Evolutionary conservation across 2,113 vertebrate species (phyloP).

Genomic region (Dicentrarchus labrax): DNA sequence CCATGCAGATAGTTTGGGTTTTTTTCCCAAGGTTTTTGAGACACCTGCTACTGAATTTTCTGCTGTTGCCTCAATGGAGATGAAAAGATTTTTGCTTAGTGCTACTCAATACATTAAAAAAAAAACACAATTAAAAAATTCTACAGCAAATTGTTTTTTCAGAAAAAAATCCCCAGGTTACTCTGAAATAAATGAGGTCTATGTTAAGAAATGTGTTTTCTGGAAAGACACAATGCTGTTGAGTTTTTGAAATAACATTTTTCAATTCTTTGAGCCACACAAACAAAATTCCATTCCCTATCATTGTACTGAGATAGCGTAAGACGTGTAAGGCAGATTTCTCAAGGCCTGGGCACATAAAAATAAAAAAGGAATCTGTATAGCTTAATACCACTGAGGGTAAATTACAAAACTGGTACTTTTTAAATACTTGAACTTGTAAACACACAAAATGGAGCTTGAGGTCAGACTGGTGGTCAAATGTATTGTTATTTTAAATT

Average conservation of each 20-base stretch:
- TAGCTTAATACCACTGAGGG: not conserved
- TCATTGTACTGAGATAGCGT: not conserved
- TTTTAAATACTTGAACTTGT: not conserved
- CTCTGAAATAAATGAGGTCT: not conserved
- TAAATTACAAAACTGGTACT: no score
- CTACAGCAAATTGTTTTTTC: not conserved
- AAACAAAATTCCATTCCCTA: not conserved
- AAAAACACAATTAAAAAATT: not conserved
- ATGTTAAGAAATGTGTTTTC: not conserved
- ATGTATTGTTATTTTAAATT: not conserved
- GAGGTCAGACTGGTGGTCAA: not conserved
- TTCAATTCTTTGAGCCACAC: not conserved
- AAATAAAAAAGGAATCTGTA: conserved; percentile 1
- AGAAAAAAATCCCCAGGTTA: no score
- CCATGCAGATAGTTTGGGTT: not conserved
- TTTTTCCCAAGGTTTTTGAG: not conserved
- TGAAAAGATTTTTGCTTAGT: not conserved
- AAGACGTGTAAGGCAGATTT: not conserved
- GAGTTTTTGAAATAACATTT: not conserved
- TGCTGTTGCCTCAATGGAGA: not conserved
- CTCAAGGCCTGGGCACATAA: conserved; percentile 2
- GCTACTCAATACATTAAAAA: not conserved
- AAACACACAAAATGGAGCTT: not conserved
- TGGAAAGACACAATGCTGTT: not conserved
- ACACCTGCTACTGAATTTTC: not conserved